Percentiles rank a stretch among this genome's conserved stretches.
These are phyloP conservation scores for Emmelina monodactyla DNA, from an alignment of 2,888 invertebrate species.

Conservation along the genomic window DNA sequence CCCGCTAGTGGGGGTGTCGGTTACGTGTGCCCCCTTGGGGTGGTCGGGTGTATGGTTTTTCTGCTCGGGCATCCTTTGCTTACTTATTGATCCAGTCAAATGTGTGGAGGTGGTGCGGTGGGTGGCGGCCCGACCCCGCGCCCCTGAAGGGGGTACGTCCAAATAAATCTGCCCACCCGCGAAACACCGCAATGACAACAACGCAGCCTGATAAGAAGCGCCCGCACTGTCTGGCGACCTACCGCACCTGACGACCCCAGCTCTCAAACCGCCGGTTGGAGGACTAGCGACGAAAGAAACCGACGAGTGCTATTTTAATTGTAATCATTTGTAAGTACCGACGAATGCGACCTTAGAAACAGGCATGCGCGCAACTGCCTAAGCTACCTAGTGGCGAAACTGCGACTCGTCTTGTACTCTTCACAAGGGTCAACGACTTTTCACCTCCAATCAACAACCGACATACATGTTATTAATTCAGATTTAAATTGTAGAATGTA, in stretches of 20 bases:
- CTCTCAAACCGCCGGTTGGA: too few species aligned
- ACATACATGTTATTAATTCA: conserved; percentile 14
- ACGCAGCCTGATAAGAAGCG: conserved; percentile 58
- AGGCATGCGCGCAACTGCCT: conserved; percentile 55
- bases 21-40: conserved; percentile 66
- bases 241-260: conserved; percentile 11
- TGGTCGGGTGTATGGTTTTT: conserved; percentile 68
- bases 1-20: conserved; percentile 66
- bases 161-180: conserved; percentile 68
- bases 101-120: conserved; percentile 66
- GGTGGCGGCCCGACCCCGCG: conserved; percentile 52
- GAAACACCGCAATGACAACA: conserved; percentile 67
- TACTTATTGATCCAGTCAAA: conserved; percentile 70
- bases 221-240: conserved; percentile 52
- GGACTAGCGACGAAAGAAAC: conserved; percentile 13
- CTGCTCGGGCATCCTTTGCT: conserved; percentile 69
- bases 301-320: conserved; percentile 41
- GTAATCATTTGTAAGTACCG: conserved; percentile 42
- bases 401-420: conserved; percentile 44
- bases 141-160: conserved; percentile 61
- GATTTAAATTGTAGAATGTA: background rate
- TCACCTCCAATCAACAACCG: conserved; percentile 33
- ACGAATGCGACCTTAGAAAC: conserved; percentile 48
- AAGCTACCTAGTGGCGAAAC: conserved; percentile 39
- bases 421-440: conserved; percentile 48